Percentiles rank a stretch among this genome's conserved stretches.
phyloP scores from a whole-genome alignment of 2,113 vertebrate genomes.

The Corvus hawaiiensis region DNA sequence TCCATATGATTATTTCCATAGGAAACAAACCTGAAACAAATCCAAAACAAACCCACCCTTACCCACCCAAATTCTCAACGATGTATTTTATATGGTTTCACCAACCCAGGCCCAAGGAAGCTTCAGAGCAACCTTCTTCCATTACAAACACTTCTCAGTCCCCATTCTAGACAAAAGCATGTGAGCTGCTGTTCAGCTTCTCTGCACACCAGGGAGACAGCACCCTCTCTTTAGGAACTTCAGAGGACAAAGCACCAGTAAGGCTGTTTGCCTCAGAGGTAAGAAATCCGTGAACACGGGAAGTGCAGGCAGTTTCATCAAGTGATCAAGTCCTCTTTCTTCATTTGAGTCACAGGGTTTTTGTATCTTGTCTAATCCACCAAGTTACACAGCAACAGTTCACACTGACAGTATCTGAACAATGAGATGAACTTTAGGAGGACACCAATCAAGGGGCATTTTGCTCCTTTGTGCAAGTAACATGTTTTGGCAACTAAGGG shows the following conservation, averaged over 20 bases:
- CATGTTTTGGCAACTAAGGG: slow-evolving; percentile 5
- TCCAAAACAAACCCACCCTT: neutral
- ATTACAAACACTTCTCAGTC: neutral
- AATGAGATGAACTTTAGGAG: neutral
- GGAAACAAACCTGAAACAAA: neutral
- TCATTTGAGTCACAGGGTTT: neutral
- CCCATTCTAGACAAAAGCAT: neutral
- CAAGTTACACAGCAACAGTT: neutral
- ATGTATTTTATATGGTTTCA: neutral
- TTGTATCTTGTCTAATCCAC: neutral
- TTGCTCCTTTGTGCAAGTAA: neutral
- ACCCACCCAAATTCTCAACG: neutral
- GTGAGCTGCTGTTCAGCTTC: neutral
- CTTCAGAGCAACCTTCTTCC: neutral
- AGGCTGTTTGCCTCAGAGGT: neutral
- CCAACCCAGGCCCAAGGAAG: neutral
- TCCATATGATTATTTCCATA: neutral
- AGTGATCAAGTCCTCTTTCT: neutral
- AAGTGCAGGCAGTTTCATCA: neutral
- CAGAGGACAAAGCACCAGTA: neutral
- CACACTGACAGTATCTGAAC: neutral
- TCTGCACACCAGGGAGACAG: neutral
- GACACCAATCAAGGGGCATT: neutral
- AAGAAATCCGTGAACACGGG: neutral
- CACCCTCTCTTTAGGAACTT: neutral